Base-by-base conservation (phyloP, 1,140 invertebrate species). In the Sogatella furcifera region DNA sequence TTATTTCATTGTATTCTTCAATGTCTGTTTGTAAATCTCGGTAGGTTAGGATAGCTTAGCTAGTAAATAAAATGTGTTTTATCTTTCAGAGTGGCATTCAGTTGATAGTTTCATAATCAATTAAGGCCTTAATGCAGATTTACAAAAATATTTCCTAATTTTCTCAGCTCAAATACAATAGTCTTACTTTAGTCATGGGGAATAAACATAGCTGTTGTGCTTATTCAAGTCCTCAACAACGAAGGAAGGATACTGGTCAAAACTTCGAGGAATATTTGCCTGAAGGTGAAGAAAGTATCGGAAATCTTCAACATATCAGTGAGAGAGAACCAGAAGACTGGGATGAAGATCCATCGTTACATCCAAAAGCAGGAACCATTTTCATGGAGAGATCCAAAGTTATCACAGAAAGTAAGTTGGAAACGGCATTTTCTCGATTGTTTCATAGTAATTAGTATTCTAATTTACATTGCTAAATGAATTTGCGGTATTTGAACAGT, bases 281-380 rank as follows among this genome's bases (percentile, higher is more conserved):
- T 5, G 81, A 89, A 66, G 81, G 84, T 63, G 87, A 90, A 73
- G 83, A 89, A 66, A 93, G 88, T 72, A 81, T 84, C 55, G 85
- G 84, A 65, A 96, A 95, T 78, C 80, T 98, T 57, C 96, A 97
- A 74, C 96, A 99, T 77, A 98, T 98, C 65, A 97, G 92, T 72
- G 96, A 99, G 77, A 79, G 96, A 65, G 96, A 98, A 72, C 88
- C 90, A 13, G 91, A 96, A 72, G 95, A 97, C 74, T 89, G 89
- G 68, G 92, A 97, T 67, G 80, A 84, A 59, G 96, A 99, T 78
- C 96, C 96, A 9, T 98, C 95, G 0, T 85, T 95, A 59, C 92
- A 99, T 79, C 96, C 96, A 0, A 88, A 90, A 67, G 90, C 92
- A 54, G 89, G 88, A 38, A 97, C 96, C 38, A 87, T 98, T 67